These are phyloP conservation scores for Hyposmocoma kahamanoa DNA, from an alignment of 1,140 invertebrate species.

Conservation along the genomic window DNA sequence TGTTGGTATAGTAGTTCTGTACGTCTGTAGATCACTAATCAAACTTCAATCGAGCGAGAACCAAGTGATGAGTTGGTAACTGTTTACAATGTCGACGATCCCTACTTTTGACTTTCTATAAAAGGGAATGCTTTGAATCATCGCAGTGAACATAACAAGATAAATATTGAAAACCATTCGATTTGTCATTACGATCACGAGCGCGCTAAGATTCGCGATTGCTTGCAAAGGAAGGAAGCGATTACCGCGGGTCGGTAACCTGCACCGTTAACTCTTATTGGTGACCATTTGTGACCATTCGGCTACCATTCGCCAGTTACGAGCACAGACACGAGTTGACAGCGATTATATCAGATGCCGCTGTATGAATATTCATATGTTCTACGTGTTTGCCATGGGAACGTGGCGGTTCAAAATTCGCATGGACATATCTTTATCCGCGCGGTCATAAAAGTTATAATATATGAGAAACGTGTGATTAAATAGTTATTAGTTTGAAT, in stretches of 20 bases:
- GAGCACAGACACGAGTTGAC: conserved; percentile 25
- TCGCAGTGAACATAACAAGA: neutral
- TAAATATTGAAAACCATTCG: neutral
- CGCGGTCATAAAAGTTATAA: too few species aligned
- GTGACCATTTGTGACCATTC: conserved; percentile 31
- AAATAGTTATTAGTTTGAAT: too few species aligned
- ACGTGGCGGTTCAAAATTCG: conserved; percentile 4
- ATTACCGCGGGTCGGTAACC: conserved; percentile 65
- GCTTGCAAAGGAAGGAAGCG: conserved; percentile 60
- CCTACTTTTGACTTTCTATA: neutral
- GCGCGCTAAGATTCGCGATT: conserved; percentile 46
- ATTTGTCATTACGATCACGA: conserved; percentile 45
- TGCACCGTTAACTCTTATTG: conserved; percentile 53
- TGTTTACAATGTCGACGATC: too few species aligned
- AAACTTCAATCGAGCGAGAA: too few species aligned
- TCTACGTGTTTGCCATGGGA: conserved; percentile 23
- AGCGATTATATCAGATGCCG: conserved; percentile 39
- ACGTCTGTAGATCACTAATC: too few species aligned
- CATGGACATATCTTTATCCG: too few species aligned
- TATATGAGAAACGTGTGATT: too few species aligned
- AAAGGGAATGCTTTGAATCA: conserved; percentile 2
- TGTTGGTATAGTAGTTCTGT: too few species aligned
- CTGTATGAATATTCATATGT: conserved; percentile 45
- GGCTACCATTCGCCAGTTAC: conserved; percentile 13
- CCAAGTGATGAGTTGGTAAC: too few species aligned